These are phyloP conservation scores for Rhodeus uyekii DNA, from an alignment of 2,797 vertebrate genomes.

Conservation along the genomic window DNA sequence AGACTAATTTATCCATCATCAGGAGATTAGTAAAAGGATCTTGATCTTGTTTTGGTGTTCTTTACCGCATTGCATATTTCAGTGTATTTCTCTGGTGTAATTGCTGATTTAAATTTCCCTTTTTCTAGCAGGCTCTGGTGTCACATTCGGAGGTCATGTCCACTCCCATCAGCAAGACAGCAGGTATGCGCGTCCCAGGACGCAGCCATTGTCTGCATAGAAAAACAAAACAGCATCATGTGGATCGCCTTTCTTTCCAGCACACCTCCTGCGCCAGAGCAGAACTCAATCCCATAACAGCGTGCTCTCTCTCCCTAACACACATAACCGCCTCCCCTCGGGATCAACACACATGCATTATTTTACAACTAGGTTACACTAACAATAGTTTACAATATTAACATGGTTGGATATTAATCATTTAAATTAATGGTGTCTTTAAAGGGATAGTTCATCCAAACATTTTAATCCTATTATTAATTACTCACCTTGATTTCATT, in stretches of 20 bases:
- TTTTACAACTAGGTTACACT: no score
- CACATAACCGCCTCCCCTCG: neutral
- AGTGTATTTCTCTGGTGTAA: slow-evolving; percentile 40
- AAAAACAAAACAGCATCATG: slow-evolving; percentile 47
- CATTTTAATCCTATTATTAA: no score
- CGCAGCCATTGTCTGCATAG: slow-evolving; percentile 46
- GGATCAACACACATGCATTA: neutral
- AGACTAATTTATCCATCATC: slow-evolving; percentile 15
- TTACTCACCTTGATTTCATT: no score
- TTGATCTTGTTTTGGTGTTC: slow-evolving; percentile 15
- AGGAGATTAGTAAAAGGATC: slow-evolving; percentile 6
- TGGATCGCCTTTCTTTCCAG: slow-evolving; percentile 39
- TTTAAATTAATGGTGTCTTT: neutral
- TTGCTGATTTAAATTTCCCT: slow-evolving; percentile 52
- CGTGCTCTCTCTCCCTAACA: neutral
- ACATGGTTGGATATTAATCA: neutral
- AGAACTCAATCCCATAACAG: slow-evolving; percentile 32
- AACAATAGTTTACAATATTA: neutral
- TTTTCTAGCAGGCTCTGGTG: slow-evolving; percentile 40
- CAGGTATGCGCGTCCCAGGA: slow-evolving; percentile 50
- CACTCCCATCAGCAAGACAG: slow-evolving; percentile 48
- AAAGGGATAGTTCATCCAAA: no score
- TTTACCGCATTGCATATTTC: slow-evolving; percentile 34
- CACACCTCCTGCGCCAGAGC: slow-evolving; percentile 39
- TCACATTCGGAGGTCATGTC: slow-evolving; percentile 45